A percentile compares a stretch with the other conserved stretches of the same genome.
These are phyloP conservation scores for Eupeodes latifasciatus DNA, from an alignment of 2,888 invertebrate species.

Conservation along the genomic window DNA sequence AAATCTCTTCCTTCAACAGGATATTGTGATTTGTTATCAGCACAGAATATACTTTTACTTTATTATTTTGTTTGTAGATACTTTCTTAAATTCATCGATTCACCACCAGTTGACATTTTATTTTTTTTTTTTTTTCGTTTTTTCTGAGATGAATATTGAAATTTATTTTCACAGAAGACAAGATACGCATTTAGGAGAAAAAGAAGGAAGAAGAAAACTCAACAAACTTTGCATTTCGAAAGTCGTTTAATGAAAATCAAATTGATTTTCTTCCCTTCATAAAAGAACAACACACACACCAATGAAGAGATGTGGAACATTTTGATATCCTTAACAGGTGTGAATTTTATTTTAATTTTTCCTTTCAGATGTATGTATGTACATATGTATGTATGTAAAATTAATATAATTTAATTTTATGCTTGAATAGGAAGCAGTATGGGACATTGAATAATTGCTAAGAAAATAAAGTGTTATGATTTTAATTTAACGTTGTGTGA, in stretches of 20 bases:
- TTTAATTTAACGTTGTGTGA: too few relatives aligned
- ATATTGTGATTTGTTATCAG: conserved; percentile 11
- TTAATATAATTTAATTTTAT: too few relatives aligned
- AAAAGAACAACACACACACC: neutral
- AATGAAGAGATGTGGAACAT: neutral
- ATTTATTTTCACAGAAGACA: conserved; percentile 8
- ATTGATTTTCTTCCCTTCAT: conserved; percentile 1
- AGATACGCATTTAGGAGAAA: neutral
- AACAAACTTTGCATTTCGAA: conserved; percentile 7
- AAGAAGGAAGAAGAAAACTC: neutral
- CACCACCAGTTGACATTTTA: conserved; percentile 10
- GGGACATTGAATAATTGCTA: too few relatives aligned
- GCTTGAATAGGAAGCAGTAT: too few relatives aligned
- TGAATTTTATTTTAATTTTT: neutral
- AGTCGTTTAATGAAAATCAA: conserved; percentile 20
- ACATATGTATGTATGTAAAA: neutral
- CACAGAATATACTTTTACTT: too few relatives aligned
- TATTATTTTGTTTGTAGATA: neutral
- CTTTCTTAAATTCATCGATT: conserved; percentile 4
- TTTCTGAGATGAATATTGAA: neutral
- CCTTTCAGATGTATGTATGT: neutral
- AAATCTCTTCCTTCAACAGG: conserved; percentile 6
- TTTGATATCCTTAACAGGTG: conserved; percentile 17
- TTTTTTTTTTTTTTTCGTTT: neutral
- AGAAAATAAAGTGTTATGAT: too few relatives aligned